These are phyloP conservation scores for Dolichopus griseipennis DNA, from an alignment of 2,888 invertebrate genomes.

Conservation along the genomic window DNA sequence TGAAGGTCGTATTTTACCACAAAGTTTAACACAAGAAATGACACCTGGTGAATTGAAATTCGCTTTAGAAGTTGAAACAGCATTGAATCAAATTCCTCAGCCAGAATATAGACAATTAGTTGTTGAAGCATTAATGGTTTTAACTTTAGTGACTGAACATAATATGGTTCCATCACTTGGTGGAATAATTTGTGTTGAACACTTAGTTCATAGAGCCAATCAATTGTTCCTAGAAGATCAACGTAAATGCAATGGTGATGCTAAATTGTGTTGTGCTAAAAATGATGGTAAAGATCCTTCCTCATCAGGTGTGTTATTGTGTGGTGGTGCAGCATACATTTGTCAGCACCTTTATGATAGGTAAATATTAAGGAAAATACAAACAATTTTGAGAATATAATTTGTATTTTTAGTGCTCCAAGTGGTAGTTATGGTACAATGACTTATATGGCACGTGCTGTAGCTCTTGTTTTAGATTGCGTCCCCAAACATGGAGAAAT, in stretches of 20 bases:
- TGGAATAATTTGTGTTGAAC: constrained; percentile 78
- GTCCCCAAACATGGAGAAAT: constrained; percentile 68
- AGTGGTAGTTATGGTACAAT: constrained; percentile 96
- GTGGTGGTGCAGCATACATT: constrained; percentile 89
- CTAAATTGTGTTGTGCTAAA: constrained; percentile 87
- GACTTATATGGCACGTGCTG: constrained; percentile 86
- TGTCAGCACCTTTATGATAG: constrained; percentile 93
- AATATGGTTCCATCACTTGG: constrained; percentile 69
- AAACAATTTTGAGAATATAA: neutral
- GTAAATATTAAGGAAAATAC: constrained; percentile 22
- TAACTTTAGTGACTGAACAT: constrained; percentile 82
- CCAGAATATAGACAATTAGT: constrained; percentile 96
- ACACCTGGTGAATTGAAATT: constrained; percentile 97
- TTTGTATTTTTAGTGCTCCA: constrained; percentile 62
- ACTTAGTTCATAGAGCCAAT: constrained; percentile 89
- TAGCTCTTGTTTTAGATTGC: constrained; percentile 64
- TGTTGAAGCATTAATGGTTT: constrained; percentile 94
- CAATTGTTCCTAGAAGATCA: constrained; percentile 92
- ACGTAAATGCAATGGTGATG: constrained; percentile 82
- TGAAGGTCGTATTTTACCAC: constrained; percentile 81
- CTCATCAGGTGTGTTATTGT: constrained; percentile 58
- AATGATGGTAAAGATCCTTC: constrained; percentile 53
- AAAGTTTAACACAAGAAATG: constrained; percentile 96
- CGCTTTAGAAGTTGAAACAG: constrained; percentile 93
- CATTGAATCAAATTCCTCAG: constrained; percentile 92